These are phyloP conservation scores for Semnornis frantzii DNA, from an alignment of 2,113 vertebrate species.

Conservation along the genomic window DNA sequence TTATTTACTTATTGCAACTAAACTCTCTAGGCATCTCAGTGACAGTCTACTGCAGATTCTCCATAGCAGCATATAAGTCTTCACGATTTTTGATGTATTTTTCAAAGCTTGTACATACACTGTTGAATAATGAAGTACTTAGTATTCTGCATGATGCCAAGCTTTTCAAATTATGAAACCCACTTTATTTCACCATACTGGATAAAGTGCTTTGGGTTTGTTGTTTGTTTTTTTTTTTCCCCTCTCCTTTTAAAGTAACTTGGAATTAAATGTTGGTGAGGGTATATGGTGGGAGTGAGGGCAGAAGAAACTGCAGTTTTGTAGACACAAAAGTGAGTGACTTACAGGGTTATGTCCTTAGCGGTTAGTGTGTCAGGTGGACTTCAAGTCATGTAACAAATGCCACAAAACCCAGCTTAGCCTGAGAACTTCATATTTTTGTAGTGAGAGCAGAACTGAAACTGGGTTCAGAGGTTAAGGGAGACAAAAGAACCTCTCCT, in stretches of 20 bases:
- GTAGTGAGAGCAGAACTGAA: background rate
- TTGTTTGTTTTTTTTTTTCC: no score
- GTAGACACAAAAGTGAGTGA: background rate
- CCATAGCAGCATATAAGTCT: background rate
- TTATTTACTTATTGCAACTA: background rate
- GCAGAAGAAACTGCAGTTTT: background rate
- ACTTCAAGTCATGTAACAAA: background rate
- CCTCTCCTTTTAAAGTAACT: background rate
- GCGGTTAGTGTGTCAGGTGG: background rate
- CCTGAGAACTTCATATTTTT: background rate
- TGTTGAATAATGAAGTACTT: conserved; percentile 6
- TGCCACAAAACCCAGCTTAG: background rate
- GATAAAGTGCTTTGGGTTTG: background rate
- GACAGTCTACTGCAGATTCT: background rate
- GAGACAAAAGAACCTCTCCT: background rate
- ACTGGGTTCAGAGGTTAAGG: background rate
- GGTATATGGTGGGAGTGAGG: background rate
- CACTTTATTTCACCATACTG: background rate
- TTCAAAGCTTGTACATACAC: background rate
- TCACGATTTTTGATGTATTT: background rate
- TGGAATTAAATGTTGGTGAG: background rate
- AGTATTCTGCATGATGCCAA: conserved; percentile 9
- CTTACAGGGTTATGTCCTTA: background rate
- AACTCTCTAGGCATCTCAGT: background rate
- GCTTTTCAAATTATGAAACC: background rate